phyloP scores from a whole-genome alignment of 2,113 vertebrate genomes.

The Stegostoma tigrinum region DNA sequence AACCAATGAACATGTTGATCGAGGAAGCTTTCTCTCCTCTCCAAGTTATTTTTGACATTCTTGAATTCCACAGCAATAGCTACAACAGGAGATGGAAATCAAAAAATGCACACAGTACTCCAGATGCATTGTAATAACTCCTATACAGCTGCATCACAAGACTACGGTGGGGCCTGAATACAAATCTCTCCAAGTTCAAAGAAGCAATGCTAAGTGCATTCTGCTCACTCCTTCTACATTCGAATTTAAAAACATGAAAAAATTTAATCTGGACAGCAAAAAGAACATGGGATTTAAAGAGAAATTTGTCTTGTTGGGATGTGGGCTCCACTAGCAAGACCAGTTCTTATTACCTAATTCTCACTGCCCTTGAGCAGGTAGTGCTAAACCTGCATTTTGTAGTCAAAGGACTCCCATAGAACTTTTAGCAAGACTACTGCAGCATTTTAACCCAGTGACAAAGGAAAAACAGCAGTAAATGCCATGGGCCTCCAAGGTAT shows the following conservation, averaged over 20 bases:
- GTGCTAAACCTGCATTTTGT: background rate
- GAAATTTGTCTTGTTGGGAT: too few species aligned
- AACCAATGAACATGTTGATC: background rate
- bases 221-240: background rate
- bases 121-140: too few species aligned
- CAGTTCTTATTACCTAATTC: background rate
- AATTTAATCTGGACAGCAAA: background rate
- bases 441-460: background rate
- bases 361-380: background rate
- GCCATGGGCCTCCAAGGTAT: background rate
- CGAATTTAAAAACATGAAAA: background rate
- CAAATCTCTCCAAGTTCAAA: background rate
- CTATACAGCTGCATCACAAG: too few species aligned
- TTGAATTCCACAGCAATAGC: conserved; percentile 6
- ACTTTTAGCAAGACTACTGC: background rate
- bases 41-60: background rate
- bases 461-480: background rate
- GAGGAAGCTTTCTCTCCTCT: background rate
- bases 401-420: background rate
- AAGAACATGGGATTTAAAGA: background rate
- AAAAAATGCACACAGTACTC: background rate
- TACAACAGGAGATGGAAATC: background rate
- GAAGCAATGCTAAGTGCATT: background rate
- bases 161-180: background rate
- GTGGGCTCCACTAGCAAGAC: background rate